Evolutionary conservation across 2,113 vertebrate genomes (phyloP).

Genomic region (Climacteris rufus): DNA sequence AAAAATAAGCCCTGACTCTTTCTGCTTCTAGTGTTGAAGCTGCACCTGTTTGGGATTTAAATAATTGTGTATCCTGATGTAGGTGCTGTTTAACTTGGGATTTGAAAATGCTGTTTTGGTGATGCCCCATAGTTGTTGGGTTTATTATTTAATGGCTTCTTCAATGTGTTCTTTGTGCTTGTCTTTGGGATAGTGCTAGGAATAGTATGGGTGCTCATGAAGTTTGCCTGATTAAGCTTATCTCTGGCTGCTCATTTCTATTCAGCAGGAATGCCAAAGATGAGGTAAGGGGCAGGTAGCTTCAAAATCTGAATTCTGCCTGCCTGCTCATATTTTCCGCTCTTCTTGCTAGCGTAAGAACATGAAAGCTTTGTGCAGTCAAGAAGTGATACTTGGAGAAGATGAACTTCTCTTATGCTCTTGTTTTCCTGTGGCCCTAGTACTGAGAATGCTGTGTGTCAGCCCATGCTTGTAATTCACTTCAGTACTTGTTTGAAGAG

Average conservation of each 20-base stretch:
- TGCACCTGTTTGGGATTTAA: neutral
- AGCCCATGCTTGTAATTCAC: neutral
- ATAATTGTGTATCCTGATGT: neutral
- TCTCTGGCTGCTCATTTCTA: neutral
- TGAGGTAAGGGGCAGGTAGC: neutral
- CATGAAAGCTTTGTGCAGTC: neutral
- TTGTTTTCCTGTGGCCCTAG: neutral
- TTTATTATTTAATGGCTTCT: neutral
- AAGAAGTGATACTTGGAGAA: neutral
- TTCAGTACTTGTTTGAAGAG: neutral
- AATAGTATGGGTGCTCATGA: neutral
- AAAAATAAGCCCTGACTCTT: neutral
- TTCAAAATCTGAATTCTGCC: neutral
- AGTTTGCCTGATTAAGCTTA: neutral
- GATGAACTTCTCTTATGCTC: neutral
- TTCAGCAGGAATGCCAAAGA: neutral
- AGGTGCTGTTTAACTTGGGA: neutral
- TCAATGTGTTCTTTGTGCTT: neutral
- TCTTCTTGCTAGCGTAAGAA: neutral
- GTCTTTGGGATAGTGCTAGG: neutral
- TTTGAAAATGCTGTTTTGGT: neutral
- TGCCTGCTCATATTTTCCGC: neutral
- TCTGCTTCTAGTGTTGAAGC: neutral
- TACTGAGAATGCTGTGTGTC: neutral
- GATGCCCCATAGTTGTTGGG: neutral